Evolutionary conservation across 2,797 vertebrate genomes (phyloP), one percentile per base, ranked within the genome.

Genomic region (Enteromius radiatus): DNA sequence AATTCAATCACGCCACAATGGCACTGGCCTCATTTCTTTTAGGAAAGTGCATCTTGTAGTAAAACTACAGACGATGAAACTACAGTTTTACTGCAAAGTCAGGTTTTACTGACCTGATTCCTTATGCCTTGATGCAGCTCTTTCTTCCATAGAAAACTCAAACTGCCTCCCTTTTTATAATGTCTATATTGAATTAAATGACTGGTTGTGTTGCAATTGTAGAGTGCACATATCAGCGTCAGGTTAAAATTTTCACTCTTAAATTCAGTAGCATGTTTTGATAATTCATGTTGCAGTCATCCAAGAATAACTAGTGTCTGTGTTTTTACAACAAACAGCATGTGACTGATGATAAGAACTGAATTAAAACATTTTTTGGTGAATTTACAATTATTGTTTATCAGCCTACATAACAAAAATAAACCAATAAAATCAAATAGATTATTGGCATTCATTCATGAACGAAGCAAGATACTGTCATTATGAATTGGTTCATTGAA

Each of bases 1-100:
- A 74, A 52, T 54, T 79, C 61, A 83, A 52, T 43, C 64, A 70
- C 63, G 80, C 31, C 69, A 61, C 64, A 76, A 38, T 70, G 76
- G 31, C 70, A 69, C 38, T 75, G 61, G 78, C 67, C 75, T 77
- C 49, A 47, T 36, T 79, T 76, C 23, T 82, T 76, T 59, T 28
- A 5, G 26, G 23, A 76, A 38, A 64, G 69, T 84, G 59, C 10
- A 45, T 59, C 59, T 49, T 82, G 33, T 69, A 36, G 43, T 78
- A 65, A 52, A 65, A 78, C 76, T 31, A 45, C 36, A 69, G 23
- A 70, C 19, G 4, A 67, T 68, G 36, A 69, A 76, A 33, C 31
- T n/a, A 59, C 69, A 19, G 67, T 45, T 70, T 80, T 71, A 71
- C 67, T 19, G 69, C 31, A 6, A 73, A 49, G 43, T 52, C 56